Conservation (phyloP, 2,113 vertebrate genomes). For the Odontesthes bonariensis region DNA sequence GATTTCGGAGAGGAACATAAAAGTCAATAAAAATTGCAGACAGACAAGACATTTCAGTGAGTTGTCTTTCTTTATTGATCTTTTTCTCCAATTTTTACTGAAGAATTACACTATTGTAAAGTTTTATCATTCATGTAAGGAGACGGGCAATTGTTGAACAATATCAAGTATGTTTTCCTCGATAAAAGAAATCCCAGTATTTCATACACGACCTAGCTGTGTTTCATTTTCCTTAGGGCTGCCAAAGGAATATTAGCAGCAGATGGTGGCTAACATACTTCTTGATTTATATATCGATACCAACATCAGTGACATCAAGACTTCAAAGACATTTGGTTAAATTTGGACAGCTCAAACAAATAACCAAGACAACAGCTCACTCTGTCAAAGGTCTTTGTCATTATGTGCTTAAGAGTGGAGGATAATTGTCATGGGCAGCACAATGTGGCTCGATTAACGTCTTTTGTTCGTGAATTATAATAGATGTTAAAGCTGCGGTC, state of each 20-base stretch:
- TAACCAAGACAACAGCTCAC: slow-evolving; percentile 27
- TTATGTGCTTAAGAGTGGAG: slow-evolving; percentile 91
- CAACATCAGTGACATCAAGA: too few species aligned
- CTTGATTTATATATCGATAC: too few species aligned
- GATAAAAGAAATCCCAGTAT: neutral
- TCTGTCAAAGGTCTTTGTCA: slow-evolving; percentile 79
- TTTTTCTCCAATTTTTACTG: slow-evolving; percentile 26
- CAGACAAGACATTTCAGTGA: slow-evolving; percentile 28
- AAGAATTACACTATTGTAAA: slow-evolving; percentile 36
- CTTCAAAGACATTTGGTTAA: slow-evolving; percentile 44
- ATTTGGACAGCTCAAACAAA: slow-evolving; percentile 13
- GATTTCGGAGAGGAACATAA: neutral
- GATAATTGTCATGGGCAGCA: slow-evolving; percentile 93
- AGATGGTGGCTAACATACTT: too few species aligned
- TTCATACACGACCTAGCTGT: neutral
- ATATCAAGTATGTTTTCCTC: neutral
- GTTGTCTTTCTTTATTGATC: slow-evolving; percentile 57
- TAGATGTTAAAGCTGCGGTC: too few species aligned
- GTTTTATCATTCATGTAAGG: slow-evolving; percentile 28
- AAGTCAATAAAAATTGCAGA: slow-evolving; percentile 37
- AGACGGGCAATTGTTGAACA: slow-evolving; percentile 16
- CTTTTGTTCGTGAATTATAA: slow-evolving; percentile 89
- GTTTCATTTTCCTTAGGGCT: slow-evolving; percentile 3
- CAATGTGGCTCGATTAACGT: slow-evolving; percentile 92
- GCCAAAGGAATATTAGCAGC: too few species aligned